These are phyloP conservation scores for Daboia siamensis DNA, from an alignment of 2,113 vertebrate species.

Conservation along the genomic window DNA sequence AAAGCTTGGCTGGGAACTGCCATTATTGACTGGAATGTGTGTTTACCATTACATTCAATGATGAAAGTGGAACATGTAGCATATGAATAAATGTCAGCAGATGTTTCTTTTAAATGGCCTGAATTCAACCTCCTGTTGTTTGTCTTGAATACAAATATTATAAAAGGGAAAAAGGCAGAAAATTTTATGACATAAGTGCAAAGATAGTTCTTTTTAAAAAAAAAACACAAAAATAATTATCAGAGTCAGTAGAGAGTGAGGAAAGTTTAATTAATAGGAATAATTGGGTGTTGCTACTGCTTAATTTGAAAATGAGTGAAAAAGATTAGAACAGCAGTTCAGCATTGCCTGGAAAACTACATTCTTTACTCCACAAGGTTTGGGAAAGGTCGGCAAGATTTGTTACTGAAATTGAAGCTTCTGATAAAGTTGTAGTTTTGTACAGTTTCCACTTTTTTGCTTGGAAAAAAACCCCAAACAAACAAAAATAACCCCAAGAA, in stretches of 20 bases:
- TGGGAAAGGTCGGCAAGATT: constrained; percentile 25
- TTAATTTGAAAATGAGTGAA: constrained; percentile 60
- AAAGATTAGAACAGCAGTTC: constrained; percentile 45
- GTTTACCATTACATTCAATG: constrained; percentile 84
- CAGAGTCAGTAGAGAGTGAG: constrained; percentile 66
- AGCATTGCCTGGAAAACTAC: constrained; percentile 35
- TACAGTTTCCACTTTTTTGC: constrained; percentile 5
- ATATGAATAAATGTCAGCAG: constrained; percentile 86
- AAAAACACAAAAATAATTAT: constrained; percentile 71
- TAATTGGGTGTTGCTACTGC: constrained; percentile 56
- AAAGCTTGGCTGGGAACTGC: constrained; percentile 83
- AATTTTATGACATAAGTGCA: constrained; percentile 81
- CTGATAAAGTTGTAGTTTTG: not conserved
- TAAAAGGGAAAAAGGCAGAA: constrained; percentile 77
- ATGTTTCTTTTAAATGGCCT: constrained; percentile 85
- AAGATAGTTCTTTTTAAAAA: constrained; percentile 73
- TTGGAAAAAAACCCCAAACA: constrained; percentile 24
- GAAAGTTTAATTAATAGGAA: constrained; percentile 73
- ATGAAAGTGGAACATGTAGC: constrained; percentile 83
- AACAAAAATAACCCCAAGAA: constrained; percentile 30
- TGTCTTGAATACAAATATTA: constrained; percentile 87
- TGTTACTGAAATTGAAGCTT: constrained; percentile 38
- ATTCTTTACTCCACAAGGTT: constrained; percentile 20
- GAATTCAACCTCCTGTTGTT: constrained; percentile 86
- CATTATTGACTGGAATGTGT: constrained; percentile 86